Evolutionary conservation across 2,888 invertebrate genomes (phyloP), one percentile per base, ranked within the genome.

Genomic region (Cantharis rufa): DNA sequence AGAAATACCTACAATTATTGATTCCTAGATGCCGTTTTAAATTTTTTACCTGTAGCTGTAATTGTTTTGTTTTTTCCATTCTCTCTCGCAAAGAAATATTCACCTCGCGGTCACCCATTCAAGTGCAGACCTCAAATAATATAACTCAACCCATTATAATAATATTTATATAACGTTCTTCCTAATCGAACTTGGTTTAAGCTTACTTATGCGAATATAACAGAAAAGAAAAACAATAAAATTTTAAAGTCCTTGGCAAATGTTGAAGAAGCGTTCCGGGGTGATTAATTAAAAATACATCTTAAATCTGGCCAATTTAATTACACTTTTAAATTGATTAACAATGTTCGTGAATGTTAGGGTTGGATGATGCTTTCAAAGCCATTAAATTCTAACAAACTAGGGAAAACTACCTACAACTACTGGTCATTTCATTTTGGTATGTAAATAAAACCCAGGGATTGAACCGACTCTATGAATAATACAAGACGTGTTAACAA

Each of bases 371-470:
- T 72, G 72, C 72, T 69, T 72, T 69, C 70, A 70, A 69, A 76
- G 72, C 76, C 72, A 76, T 76, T 76, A 76, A 76, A 72, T 72
- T 76, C 70, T 63, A 72, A 69, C 76, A 70, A 71, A 70, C 72
- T 72, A 69, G 64, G 62, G 64, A 72, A 76, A 76, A 76, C 72
- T 76, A 76, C 72, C 72, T 75, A 76, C 72, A 62, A 70, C 72
- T 71, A 70, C 76, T 64, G 76, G 64, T 66, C 76, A 76, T 68
- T 75, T 75, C 68, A 64, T 62, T 69, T 69, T 62, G 32, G 75
- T 71, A 75, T 75, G 75, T 68, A 76, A 76, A 76, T 76, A 72
- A 72, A 72, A 76, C 72, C 75, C 48, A 48, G 75, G 64, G 62
- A 74, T 69, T 62, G 48, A 32, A 27, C 28, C 69, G 62, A 62